Base-by-base conservation (phyloP, 2,888 invertebrate genomes). In the Aquatica leii region DNA sequence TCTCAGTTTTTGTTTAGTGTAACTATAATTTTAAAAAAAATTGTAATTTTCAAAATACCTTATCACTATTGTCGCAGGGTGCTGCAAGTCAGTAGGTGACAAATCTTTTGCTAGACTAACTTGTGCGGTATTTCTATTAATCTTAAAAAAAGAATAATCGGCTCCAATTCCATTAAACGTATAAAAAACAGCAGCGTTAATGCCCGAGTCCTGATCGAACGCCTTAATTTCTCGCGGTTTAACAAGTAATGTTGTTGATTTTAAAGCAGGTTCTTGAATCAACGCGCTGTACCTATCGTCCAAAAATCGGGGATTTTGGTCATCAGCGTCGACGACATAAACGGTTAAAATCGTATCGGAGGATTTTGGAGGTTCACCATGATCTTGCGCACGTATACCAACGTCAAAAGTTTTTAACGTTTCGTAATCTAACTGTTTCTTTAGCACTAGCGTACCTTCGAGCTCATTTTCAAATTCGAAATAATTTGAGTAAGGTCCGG, bases 281-380 rank as follows among this genome's bases (percentile, higher is more conserved):
- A 86, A 82, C 0, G 92, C 88, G 41, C 87, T 86, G 56, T 81
- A 81, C 66, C 91, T 87, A 48, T 94, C 92, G 66, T 89, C 87
- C 6, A 86, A 77, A 78, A 95, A 95, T 73, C 86, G 87, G 0
- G 95, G 95, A 83, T 95, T 95, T 82, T 95, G 95, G 80, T 95
- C 95, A 75, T 95, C 95, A 0, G 95, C 94, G 79, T 95, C 95
- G 17, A 93, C 87, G 43, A 95, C 90, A 66, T 90, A 88, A 0
- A 96, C 91, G 1, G 86, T 86, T 2, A 96, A 85, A 21, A 85
- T 82, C 0, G 95, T 91, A 74, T 93, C 92, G 37, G 90, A 89
- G 75, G 87, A 87, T 71, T 87, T 87, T 0, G 95, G 90, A 1
- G 95, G 94, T 43, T 87, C 86, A 18, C 94, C 95, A 78, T 91